phyloP scores from a whole-genome alignment of 2,113 vertebrate species.

The Sinocyclocheilus anophthalmus region DNA sequence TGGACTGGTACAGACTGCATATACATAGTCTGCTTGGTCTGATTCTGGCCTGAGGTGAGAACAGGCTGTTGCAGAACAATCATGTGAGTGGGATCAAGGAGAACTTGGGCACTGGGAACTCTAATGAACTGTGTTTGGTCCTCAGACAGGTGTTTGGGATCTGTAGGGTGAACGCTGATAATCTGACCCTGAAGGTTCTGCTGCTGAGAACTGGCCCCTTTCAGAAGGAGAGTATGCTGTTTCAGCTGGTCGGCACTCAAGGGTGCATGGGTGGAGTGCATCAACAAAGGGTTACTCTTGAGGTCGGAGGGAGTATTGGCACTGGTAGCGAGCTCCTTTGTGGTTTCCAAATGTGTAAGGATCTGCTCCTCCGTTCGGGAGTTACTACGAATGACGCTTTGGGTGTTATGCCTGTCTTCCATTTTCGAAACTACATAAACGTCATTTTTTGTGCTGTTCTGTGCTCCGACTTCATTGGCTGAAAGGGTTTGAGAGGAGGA shows the following conservation, averaged over 20 bases:
- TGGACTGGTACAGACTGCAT: slow-evolving; percentile 83
- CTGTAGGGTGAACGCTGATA: slow-evolving; percentile 69
- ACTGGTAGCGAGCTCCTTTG: slow-evolving; percentile 82
- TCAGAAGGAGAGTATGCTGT: slow-evolving; percentile 82
- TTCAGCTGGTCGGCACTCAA: slow-evolving; percentile 83
- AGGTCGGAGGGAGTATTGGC: slow-evolving; percentile 75
- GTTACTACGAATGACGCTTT: slow-evolving; percentile 93
- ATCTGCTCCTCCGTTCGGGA: slow-evolving; percentile 88
- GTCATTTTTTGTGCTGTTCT: slow-evolving; percentile 72
- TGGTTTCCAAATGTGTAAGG: slow-evolving; percentile 76
- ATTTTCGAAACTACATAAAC: slow-evolving; percentile 89
- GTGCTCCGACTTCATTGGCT: slow-evolving; percentile 75
- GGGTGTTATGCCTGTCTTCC: slow-evolving; percentile 87
- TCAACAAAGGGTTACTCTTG: slow-evolving; percentile 81
- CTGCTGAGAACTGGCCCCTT: slow-evolving; percentile 80
- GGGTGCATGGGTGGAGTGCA: slow-evolving; percentile 79
- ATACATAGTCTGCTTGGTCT: slow-evolving; percentile 80
- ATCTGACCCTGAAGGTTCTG: slow-evolving; percentile 82
- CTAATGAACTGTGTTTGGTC: slow-evolving; percentile 84
- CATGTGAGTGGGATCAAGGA: slow-evolving; percentile 88
- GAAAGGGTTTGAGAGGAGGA: slow-evolving; percentile 77
- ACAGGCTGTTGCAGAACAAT: slow-evolving; percentile 88
- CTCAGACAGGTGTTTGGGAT: slow-evolving; percentile 75
- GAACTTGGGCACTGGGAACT: slow-evolving; percentile 84
- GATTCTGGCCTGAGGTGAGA: slow-evolving; percentile 79